These are phyloP conservation scores for Vireo altiloquus DNA, from an alignment of 2,113 vertebrate species.

Conservation along the genomic window DNA sequence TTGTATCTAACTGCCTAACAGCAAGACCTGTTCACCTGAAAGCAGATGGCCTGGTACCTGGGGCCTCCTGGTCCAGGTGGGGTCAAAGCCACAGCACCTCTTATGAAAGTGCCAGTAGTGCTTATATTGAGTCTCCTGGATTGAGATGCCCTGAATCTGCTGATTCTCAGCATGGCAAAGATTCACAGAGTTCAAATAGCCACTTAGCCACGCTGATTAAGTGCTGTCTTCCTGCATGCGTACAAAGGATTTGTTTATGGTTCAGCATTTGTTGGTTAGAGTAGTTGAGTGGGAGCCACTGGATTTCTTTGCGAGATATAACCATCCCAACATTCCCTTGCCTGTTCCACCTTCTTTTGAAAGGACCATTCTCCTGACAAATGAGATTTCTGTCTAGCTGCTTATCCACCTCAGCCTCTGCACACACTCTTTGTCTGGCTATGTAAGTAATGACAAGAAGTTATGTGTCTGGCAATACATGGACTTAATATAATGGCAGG, in stretches of 20 bases:
- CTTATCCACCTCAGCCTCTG: not conserved
- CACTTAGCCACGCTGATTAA: not conserved
- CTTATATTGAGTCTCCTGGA: not conserved
- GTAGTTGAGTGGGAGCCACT: not conserved
- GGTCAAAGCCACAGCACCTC: not conserved
- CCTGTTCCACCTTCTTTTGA: not conserved
- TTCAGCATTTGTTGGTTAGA: not conserved
- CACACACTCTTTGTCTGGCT: not conserved
- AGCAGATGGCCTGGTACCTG: not conserved
- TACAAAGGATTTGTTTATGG: not conserved
- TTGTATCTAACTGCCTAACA: not conserved
- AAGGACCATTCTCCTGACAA: not conserved
- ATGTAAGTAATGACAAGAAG: not conserved
- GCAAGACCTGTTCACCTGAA: fast-evolving
- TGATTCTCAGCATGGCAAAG: not conserved
- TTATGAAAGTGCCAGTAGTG: not conserved
- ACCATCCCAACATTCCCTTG: not conserved
- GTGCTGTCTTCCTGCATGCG: not conserved
- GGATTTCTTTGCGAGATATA: not conserved
- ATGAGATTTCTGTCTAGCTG: not conserved
- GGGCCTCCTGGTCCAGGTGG: not conserved
- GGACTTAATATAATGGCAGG: not conserved
- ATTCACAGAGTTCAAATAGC: not conserved
- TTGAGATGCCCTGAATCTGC: not conserved
- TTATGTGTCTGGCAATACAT: not conserved